Conservation (phyloP, 2,797 vertebrate species). For the Ceyx erithaca region DNA sequence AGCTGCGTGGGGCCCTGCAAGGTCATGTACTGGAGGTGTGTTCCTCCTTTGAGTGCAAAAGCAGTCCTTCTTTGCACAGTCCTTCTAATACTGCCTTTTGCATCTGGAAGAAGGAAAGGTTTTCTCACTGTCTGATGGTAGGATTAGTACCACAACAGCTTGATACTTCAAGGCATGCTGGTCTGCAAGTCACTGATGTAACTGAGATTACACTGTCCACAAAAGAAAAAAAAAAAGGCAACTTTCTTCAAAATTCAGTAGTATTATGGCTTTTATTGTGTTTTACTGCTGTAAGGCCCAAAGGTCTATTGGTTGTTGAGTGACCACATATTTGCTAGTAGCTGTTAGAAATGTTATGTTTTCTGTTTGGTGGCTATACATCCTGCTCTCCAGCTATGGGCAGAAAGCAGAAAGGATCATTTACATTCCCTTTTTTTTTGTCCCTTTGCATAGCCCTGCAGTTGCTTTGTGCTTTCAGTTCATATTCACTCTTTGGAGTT, state of each 20-base stretch:
- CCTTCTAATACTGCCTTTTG: neutral
- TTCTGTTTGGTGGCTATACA: neutral
- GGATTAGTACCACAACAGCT: neutral
- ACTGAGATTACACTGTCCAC: neutral
- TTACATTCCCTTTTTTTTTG: neutral
- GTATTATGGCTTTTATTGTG: neutral
- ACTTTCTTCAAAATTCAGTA: neutral
- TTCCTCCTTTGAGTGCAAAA: neutral
- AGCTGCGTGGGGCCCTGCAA: fast-evolving
- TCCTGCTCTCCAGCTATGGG: neutral
- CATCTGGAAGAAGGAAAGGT: neutral
- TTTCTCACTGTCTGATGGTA: neutral
- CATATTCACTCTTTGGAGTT: neutral
- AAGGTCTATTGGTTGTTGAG: neutral
- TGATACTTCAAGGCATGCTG: neutral
- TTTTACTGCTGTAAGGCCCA: neutral
- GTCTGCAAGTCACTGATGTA: neutral
- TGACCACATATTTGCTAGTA: neutral
- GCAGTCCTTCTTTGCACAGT: neutral
- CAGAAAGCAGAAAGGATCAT: neutral
- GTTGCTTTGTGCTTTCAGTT: neutral
- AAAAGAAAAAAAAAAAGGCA: too few species aligned
- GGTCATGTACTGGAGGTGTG: neutral
- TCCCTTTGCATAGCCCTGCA: neutral
- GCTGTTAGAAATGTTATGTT: neutral